Evolutionary conservation across 2,797 vertebrate genomes (phyloP).

Genomic region (Fistularia tabacaria): DNA sequence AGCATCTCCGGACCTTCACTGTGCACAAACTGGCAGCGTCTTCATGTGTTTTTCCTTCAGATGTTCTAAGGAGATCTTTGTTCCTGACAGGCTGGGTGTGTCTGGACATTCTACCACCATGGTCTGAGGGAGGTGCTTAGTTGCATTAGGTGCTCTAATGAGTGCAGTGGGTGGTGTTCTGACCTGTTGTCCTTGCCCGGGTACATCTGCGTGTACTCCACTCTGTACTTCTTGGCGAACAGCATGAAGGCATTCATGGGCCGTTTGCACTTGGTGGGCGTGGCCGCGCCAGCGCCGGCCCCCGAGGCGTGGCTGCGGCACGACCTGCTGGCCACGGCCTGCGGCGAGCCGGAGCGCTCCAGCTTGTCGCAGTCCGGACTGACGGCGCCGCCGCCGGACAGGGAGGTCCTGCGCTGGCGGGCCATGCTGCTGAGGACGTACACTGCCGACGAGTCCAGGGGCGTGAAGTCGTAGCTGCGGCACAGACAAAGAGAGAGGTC

Average conservation of each 20-base stretch:
- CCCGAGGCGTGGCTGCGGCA: conserved; percentile 89
- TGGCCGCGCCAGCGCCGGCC: conserved; percentile 80
- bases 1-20: too few relatives aligned
- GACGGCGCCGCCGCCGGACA: conserved; percentile 85
- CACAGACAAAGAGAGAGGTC: neutral
- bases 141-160: too few relatives aligned
- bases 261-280: conserved; percentile 98
- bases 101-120: too few relatives aligned
- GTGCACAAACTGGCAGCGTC: too few relatives aligned
- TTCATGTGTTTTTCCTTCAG: too few relatives aligned
- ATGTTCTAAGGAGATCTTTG: too few relatives aligned
- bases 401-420: conserved; percentile 92
- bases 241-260: conserved; percentile 99
- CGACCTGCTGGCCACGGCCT: conserved; percentile 84
- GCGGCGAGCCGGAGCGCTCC: conserved; percentile 77
- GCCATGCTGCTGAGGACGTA: conserved; percentile 99
- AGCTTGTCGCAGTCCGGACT: conserved; percentile 89
- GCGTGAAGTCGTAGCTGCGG: conserved; percentile 94
- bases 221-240: conserved; percentile 99
- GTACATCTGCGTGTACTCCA: conserved; percentile 99
- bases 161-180: neutral
- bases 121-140: too few relatives aligned
- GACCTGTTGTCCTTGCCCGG: conserved; percentile 99
- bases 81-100: too few relatives aligned
- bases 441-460: conserved; percentile 96